Evolutionary conservation across 2,888 invertebrate species (phyloP).

Genomic region (Erebia aethiops): DNA sequence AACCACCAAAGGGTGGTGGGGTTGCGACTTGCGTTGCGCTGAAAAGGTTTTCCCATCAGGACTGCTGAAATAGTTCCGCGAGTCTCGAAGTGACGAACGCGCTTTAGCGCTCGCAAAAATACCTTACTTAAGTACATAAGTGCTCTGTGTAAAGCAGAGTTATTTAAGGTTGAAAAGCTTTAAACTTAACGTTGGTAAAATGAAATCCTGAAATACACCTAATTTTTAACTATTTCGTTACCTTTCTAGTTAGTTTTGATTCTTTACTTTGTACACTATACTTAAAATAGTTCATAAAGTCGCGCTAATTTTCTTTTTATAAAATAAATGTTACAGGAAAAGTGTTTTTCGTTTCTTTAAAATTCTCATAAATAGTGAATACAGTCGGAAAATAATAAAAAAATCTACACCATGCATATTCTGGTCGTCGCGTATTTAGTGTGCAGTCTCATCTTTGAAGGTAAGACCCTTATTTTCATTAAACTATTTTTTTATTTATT

Average conservation of each 20-base stretch:
- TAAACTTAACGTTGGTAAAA: neutral
- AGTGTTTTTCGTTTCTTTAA: neutral
- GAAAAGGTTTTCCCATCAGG: constrained; percentile 55
- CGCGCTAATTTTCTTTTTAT: neutral
- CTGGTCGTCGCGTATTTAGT: constrained; percentile 1
- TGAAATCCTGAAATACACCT: neutral
- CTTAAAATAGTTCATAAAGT: neutral
- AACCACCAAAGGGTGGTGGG: constrained; percentile 69
- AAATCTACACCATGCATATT: constrained; percentile 7
- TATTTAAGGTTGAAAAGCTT: too few relatives aligned
- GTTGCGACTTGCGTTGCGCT: constrained; percentile 47
- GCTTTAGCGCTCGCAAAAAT: constrained; percentile 41
- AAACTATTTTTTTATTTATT: neutral
- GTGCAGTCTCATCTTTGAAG: neutral
- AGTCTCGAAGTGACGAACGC: constrained; percentile 62
- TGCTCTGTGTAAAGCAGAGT: neutral
- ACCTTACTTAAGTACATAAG: constrained; percentile 25
- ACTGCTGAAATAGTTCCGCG: constrained; percentile 56
- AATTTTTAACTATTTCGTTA: neutral
- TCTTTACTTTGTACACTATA: neutral
- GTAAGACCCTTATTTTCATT: constrained; percentile 3
- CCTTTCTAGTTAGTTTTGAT: neutral
- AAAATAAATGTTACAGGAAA: neutral
- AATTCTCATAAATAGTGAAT: neutral
- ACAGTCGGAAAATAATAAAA: too few relatives aligned